Percentiles rank a stretch among this genome's conserved stretches.
Conservation (phyloP, 2,888 invertebrate species). For the Phalangium opilio region DNA sequence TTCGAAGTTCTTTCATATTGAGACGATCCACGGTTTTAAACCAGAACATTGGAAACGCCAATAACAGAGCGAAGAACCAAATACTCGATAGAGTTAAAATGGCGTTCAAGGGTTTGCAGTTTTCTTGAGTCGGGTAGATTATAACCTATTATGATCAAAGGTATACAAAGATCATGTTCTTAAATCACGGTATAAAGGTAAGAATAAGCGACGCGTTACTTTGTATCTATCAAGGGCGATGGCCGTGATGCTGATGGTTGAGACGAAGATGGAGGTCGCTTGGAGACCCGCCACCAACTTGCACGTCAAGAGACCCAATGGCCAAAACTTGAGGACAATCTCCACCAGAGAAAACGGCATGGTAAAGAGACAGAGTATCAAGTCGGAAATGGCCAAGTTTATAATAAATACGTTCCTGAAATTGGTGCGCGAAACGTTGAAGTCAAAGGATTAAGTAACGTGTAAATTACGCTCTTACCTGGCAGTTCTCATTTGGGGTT, state of each 20-base stretch:
- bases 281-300: constrained; percentile 73
- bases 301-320: constrained; percentile 44
- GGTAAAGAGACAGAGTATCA: constrained; percentile 70
- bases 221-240: constrained; percentile 73
- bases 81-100: constrained; percentile 46
- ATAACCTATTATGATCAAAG: too few relatives aligned
- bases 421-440: too few relatives aligned
- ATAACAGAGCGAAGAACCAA: constrained; percentile 50
- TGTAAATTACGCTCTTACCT: constrained; percentile 29
- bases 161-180: too few relatives aligned
- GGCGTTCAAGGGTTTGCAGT: constrained; percentile 42
- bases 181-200: too few relatives aligned
- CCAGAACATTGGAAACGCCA: constrained; percentile 64
- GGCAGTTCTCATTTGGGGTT: constrained; percentile 76
- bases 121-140: constrained; percentile 63
- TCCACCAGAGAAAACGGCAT: constrained; percentile 80
- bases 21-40: constrained; percentile 47
- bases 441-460: too few relatives aligned
- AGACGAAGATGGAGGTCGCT: constrained; percentile 80
- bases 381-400: constrained; percentile 63
- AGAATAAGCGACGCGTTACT: constrained; percentile 38
- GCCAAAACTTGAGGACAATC: constrained; percentile 70
- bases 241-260: constrained; percentile 82
- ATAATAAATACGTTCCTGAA: constrained; percentile 75
- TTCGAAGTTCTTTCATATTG: constrained; percentile 1